A percentile compares a stretch with the other conserved stretches of the same genome.
phyloP scores from a whole-genome alignment of 2,797 vertebrate genomes.

The Pyrocephalus nanus region DNA sequence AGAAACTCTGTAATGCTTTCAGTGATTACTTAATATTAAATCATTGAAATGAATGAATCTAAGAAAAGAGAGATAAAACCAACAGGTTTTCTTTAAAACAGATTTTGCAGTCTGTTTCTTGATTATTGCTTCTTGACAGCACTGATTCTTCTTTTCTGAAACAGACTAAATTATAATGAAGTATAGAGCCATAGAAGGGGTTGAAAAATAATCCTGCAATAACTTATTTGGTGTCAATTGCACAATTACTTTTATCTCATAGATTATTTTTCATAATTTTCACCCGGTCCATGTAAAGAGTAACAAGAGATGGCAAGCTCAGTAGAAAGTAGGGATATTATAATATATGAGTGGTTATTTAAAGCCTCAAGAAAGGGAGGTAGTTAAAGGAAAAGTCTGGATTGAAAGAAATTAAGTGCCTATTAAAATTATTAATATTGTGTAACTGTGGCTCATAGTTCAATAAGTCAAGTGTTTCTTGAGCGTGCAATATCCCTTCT shows the following conservation, averaged over 20 bases:
- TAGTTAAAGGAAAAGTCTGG: neutral
- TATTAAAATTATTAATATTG: neutral
- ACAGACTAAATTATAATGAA: neutral
- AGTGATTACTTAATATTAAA: neutral
- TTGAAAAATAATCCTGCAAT: neutral
- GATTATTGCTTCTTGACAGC: neutral
- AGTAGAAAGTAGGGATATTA: neutral
- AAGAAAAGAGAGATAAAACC: neutral
- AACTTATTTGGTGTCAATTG: neutral
- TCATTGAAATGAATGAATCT: neutral
- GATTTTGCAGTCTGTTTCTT: neutral
- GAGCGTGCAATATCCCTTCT: neutral
- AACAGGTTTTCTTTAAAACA: neutral
- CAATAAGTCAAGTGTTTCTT: neutral
- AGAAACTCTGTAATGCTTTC: neutral
- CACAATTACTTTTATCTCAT: neutral
- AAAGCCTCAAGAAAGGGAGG: neutral
- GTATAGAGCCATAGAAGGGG: neutral
- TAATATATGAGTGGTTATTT: neutral
- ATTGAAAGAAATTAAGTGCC: neutral
- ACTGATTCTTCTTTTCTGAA: neutral
- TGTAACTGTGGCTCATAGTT: neutral
- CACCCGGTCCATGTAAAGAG: neutral
- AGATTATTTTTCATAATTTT: slow-evolving; percentile 21
- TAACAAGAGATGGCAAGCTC: neutral